Evolutionary conservation across 2,797 vertebrate genomes (phyloP).

Genomic region (Lycodopsis pacificus): DNA sequence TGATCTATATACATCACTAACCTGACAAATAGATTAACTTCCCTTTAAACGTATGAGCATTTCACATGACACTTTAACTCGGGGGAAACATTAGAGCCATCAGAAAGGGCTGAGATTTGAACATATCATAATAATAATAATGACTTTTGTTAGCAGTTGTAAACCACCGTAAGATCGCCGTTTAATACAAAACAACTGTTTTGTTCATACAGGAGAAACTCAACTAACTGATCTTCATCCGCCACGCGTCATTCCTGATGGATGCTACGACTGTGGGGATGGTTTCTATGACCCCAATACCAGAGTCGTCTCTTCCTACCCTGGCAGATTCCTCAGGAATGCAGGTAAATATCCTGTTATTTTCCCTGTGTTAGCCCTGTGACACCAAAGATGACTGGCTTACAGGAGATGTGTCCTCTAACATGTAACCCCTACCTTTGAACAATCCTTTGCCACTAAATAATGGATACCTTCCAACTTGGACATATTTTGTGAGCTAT

Average conservation of each 20-base stretch:
- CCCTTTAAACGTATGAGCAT: background rate
- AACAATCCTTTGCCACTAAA: constrained; percentile 8
- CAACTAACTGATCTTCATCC: constrained; percentile 90
- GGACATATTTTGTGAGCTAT: background rate
- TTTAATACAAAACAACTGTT: background rate
- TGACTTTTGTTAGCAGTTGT: background rate
- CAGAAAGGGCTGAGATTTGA: background rate
- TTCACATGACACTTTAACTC: background rate
- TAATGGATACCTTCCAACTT: background rate
- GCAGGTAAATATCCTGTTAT: constrained; percentile 84
- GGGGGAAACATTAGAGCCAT: background rate
- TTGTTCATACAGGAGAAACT: constrained; percentile 85
- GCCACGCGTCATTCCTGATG: constrained; percentile 85
- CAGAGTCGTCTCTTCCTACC: constrained; percentile 87
- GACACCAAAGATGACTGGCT: constrained; percentile 6
- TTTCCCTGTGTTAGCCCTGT: background rate
- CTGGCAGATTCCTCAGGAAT: constrained; percentile 87
- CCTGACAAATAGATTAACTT: background rate
- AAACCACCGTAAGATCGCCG: background rate
- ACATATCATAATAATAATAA: background rate
- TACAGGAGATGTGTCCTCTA: background rate
- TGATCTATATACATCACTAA: background rate
- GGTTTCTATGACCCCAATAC: constrained; percentile 92
- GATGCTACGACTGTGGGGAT: constrained; percentile 93
- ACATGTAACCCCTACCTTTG: constrained; percentile 3